Evolutionary conservation across 2,888 invertebrate species (phyloP), one percentile per base, ranked within the genome.

Genomic region (Scaptomyza caliginosa): DNA sequence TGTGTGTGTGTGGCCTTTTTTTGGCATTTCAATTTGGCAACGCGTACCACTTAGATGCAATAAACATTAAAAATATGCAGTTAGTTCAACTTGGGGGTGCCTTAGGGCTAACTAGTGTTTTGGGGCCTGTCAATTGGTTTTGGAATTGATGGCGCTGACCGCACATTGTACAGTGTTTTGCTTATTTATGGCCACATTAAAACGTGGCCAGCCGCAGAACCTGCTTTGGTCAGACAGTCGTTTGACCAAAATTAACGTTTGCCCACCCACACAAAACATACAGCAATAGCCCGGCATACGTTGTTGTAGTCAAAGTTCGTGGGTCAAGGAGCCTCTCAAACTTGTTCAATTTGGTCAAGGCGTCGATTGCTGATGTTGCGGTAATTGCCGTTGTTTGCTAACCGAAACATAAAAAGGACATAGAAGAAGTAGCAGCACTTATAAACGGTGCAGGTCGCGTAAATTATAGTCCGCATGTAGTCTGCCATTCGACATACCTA

Each of bases 31-130:
- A 74, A 77, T 77, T 77, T 77, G 77, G 77, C 69, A 68, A 52
- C 46, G 50, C 59, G 42, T 38, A 51, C 45, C 70, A 73, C 67
- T 78, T 78, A 58, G 55, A 40, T 56, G 79, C 77, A 73, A 81
- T 85, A 85, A 81, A 85, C 79, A 85, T 79, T 63, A 72, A 72
- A 80, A 82, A 85, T 85, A 79, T 85, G 81, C 81, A 84, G 60
- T 60, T 49, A 67, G 75, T 57, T 62, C 43, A 46, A 56, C 34
- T 38, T 24, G 45, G 30, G 54, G 65, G 73, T 62, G 62, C 62
- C 7, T 21, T 8, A 6, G 24, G 8, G 10, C 1, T 19, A 8
- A 32, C 1, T 21, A 16, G 8, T 11, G 17, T 13, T 19, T 39
- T 13, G 43, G 50, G 34, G 40, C 49, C 49, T 46, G 62, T 63